phyloP scores from a whole-genome alignment of 1,140 invertebrate genomes.

The Diabrotica undecimpunctata region DNA sequence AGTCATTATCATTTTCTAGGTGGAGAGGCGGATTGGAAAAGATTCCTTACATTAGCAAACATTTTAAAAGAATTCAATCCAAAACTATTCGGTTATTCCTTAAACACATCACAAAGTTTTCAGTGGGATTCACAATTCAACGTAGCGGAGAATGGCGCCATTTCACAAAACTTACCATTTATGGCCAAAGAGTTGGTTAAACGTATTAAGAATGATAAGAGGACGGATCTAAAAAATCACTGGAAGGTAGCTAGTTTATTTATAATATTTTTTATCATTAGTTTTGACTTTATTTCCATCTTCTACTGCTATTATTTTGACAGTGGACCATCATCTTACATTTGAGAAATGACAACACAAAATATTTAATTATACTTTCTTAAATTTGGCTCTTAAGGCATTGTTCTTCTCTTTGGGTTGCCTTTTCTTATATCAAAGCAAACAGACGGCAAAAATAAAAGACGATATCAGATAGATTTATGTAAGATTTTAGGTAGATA shows the following conservation, averaged over 20 bases:
- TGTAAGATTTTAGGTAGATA: too few species aligned
- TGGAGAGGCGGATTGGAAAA: not conserved
- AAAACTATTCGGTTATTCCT: constrained; percentile 58
- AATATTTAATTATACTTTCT: too few species aligned
- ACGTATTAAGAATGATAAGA: constrained; percentile 56
- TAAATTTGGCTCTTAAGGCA: too few species aligned
- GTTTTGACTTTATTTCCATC: too few species aligned
- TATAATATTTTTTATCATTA: too few species aligned
- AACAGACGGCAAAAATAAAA: too few species aligned
- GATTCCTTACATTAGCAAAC: constrained; percentile 49
- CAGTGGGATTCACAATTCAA: constrained; percentile 54
- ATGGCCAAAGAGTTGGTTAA: constrained; percentile 62
- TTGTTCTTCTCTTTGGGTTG: too few species aligned
- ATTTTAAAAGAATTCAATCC: constrained; percentile 63
- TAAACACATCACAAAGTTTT: constrained; percentile 50
- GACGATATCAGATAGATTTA: too few species aligned
- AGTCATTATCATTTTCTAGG: not conserved
- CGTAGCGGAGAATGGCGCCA: constrained; percentile 58
- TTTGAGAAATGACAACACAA: too few species aligned
- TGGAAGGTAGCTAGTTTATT: constrained; percentile 61
- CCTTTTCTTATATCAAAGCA: too few species aligned
- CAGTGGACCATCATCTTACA: too few species aligned
- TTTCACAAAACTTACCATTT: constrained; percentile 58
- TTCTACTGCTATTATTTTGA: too few species aligned
- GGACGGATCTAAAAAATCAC: constrained; percentile 57